phyloP scores from a whole-genome alignment of 2,888 invertebrate species.

The Axea sp. region DNA sequence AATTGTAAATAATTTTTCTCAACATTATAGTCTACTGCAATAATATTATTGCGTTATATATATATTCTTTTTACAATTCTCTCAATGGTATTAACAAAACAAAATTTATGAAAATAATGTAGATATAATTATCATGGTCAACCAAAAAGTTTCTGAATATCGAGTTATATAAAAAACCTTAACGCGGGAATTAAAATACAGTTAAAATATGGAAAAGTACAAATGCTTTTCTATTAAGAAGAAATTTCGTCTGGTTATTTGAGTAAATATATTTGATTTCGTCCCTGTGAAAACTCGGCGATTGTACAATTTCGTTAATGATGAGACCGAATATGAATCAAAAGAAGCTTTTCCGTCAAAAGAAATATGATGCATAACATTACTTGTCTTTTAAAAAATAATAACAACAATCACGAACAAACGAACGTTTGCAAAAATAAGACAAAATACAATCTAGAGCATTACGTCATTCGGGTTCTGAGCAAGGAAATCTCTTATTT shows the following conservation, averaged over 20 bases:
- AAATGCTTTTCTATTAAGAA: constrained; percentile 5
- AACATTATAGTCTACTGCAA: constrained; percentile 21
- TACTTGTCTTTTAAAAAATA: constrained; percentile 41
- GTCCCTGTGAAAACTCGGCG: constrained; percentile 10
- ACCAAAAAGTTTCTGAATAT: constrained; percentile 6
- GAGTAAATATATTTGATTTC: constrained; percentile 51
- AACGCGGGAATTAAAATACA: constrained; percentile 5
- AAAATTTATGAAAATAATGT: constrained; percentile 29
- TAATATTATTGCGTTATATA: constrained; percentile 28
- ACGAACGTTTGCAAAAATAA: constrained; percentile 22
- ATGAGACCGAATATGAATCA: constrained; percentile 48
- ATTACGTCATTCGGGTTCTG: constrained; percentile 29
- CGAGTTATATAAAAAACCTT: constrained; percentile 9
- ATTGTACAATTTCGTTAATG: constrained; percentile 54
- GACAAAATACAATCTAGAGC: constrained; percentile 48
- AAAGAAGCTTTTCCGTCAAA: constrained; percentile 42
- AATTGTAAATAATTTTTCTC: constrained; percentile 20
- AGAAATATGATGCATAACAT: constrained; percentile 45
- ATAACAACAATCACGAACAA: constrained; percentile 31
- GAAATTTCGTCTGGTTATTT: constrained; percentile 36
- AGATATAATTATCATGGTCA: constrained; percentile 21
- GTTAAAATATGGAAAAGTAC: constrained; percentile 13
- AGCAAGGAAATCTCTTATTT: constrained; percentile 46
- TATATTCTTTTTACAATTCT: constrained; percentile 21
- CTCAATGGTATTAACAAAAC: constrained; percentile 14